Evolutionary conservation across 2,888 invertebrate genomes (phyloP).

Genomic region (Athalia rosae): DNA sequence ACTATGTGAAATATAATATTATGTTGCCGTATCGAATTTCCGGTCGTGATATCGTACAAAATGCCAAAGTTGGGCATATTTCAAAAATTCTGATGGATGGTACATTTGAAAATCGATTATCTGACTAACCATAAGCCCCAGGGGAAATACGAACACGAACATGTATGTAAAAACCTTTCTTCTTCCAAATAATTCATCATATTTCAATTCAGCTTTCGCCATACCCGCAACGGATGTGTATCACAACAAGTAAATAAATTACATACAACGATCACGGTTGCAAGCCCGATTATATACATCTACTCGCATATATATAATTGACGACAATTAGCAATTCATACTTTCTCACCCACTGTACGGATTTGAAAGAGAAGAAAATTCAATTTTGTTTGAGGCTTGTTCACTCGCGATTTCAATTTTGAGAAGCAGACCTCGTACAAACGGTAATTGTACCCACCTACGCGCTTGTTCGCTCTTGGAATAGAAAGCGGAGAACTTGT

Average conservation of each 20-base stretch:
- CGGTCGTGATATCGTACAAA: background rate
- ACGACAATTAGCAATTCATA: slow-evolving; percentile 2
- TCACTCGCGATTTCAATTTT: slow-evolving; percentile 33
- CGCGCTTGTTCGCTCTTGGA: slow-evolving; percentile 26
- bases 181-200: slow-evolving; percentile 22
- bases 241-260: too few species aligned
- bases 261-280: too few species aligned
- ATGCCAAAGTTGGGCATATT: slow-evolving; percentile 13
- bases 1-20: slow-evolving; percentile 7
- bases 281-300: too few species aligned
- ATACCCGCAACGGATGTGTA: background rate
- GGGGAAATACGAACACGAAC: slow-evolving; percentile 18
- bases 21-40: background rate
- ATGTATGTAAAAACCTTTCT: slow-evolving; percentile 11
- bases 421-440: slow-evolving; percentile 9
- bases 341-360: background rate
- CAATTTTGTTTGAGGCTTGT: slow-evolving; percentile 21
- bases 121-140: slow-evolving; percentile 7
- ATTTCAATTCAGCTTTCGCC: slow-evolving; percentile 9
- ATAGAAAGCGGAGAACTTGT: slow-evolving; percentile 19
- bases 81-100: slow-evolving; percentile 24
- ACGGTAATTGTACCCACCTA: slow-evolving; percentile 24
- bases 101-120: slow-evolving; percentile 31
- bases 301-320: background rate
- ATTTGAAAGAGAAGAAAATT: slow-evolving; percentile 8